A percentile compares a stretch with the other conserved stretches of the same genome.
These are phyloP conservation scores for Hippocampus mohnikei DNA, from an alignment of 2,113 vertebrate genomes.

Conservation along the genomic window DNA sequence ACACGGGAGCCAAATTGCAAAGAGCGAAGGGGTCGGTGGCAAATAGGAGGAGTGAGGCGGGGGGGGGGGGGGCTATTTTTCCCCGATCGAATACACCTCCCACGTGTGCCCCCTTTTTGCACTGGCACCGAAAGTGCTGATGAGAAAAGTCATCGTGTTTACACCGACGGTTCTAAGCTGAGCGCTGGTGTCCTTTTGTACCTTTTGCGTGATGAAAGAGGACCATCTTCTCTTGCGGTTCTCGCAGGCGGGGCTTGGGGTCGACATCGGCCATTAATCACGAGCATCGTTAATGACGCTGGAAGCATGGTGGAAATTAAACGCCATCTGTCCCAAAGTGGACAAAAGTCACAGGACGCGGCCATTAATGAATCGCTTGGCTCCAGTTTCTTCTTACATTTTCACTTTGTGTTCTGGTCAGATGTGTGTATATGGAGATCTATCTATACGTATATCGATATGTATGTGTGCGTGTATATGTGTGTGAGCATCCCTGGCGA, in stretches of 20 bases:
- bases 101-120: slow-evolving; percentile 35
- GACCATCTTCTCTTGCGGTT: slow-evolving; percentile 59
- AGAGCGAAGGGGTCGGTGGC: slow-evolving; percentile 54
- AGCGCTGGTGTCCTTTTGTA: neutral
- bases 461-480: too few relatives aligned
- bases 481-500: slow-evolving; percentile 17
- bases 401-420: neutral
- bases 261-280: slow-evolving; percentile 71
- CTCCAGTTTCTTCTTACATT: neutral
- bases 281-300: slow-evolving; percentile 68
- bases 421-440: too few relatives aligned
- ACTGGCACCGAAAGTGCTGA: slow-evolving; percentile 45
- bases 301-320: slow-evolving; percentile 67
- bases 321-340: slow-evolving; percentile 43
- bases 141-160: slow-evolving; percentile 69
- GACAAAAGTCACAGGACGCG: neutral
- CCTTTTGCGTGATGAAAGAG: slow-evolving; percentile 36
- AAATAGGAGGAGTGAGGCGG: slow-evolving; percentile 55
- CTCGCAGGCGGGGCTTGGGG: slow-evolving; percentile 67
- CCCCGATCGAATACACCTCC: slow-evolving; percentile 39
- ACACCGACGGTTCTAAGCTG: slow-evolving; percentile 33
- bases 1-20: slow-evolving; percentile 55
- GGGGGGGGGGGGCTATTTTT: slow-evolving; percentile 22
- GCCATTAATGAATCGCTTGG: too few relatives aligned
- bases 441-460: too few relatives aligned